phyloP scores from a whole-genome alignment of 2,797 vertebrate genomes.

The Poecilia picta region DNA sequence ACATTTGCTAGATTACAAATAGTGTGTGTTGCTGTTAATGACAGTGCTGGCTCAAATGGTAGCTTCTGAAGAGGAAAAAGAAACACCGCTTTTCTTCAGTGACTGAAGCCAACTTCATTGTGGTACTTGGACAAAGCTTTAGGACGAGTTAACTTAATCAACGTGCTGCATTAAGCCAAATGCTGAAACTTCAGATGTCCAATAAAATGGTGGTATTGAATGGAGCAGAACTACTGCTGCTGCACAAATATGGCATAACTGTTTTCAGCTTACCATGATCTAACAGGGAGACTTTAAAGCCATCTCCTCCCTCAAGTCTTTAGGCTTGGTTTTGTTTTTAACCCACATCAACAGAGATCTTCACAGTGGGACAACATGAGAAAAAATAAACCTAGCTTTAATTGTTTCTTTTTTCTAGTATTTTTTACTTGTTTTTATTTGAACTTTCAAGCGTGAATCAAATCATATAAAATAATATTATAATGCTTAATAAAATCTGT shows the following conservation, averaged over 20 bases:
- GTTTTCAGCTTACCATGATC: neutral
- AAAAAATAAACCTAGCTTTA: slow-evolving; percentile 64
- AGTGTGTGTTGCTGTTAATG: neutral
- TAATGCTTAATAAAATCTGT: too few relatives aligned
- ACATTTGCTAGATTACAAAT: neutral
- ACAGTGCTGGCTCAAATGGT: neutral
- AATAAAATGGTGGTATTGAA: neutral
- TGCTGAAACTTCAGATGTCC: neutral
- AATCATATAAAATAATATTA: too few relatives aligned
- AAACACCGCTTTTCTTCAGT: neutral
- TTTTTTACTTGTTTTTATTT: too few relatives aligned
- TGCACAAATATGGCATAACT: neutral
- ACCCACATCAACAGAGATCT: neutral
- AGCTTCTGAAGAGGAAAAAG: neutral
- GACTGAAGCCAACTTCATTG: slow-evolving; percentile 1
- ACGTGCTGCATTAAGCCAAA: neutral
- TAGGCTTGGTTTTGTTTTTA: neutral
- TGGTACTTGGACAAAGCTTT: neutral
- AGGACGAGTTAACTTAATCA: neutral
- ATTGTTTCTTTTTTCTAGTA: slow-evolving; percentile 10
- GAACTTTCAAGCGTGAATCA: too few relatives aligned
- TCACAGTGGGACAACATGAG: slow-evolving; percentile 34
- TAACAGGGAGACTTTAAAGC: neutral
- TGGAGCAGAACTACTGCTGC: neutral
- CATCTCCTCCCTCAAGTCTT: slow-evolving; percentile 3